These are phyloP conservation scores for Oscheius myriophilus DNA, from an alignment of 2,888 invertebrate species.

Conservation along the genomic window DNA sequence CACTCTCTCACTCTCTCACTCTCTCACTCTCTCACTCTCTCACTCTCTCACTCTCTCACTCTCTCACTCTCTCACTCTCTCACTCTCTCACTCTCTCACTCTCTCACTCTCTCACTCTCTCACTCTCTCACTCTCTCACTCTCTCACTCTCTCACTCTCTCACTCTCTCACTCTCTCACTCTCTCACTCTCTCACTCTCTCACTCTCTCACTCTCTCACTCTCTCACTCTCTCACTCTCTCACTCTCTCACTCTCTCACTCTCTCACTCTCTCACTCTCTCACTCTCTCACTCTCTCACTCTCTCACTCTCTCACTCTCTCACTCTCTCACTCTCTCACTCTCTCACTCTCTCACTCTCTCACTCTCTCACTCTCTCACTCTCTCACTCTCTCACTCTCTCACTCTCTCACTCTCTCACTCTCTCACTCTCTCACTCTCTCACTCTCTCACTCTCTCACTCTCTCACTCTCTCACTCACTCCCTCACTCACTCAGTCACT, in stretches of 20 bases:
- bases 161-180: slow-evolving; percentile 34
- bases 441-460: slow-evolving; percentile 34
- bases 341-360: slow-evolving; percentile 33
- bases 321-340: slow-evolving; percentile 25
- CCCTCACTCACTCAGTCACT: slow-evolving; percentile 6
- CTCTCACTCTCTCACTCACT: slow-evolving; percentile 22
- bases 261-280: slow-evolving; percentile 20
- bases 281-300: slow-evolving; percentile 36
- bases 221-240: slow-evolving; percentile 38
- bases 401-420: slow-evolving; percentile 29
- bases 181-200: slow-evolving; percentile 23
- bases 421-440: slow-evolving; percentile 10
- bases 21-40: slow-evolving; percentile 6
- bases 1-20: slow-evolving; percentile 36
- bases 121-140: slow-evolving; percentile 29
- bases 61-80: slow-evolving; percentile 33
- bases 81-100: slow-evolving; percentile 6
- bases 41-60: slow-evolving; percentile 25
- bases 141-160: slow-evolving; percentile 10
- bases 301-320: slow-evolving; percentile 6
- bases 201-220: slow-evolving; percentile 7
- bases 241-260: slow-evolving; percentile 7
- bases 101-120: slow-evolving; percentile 32
- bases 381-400: slow-evolving; percentile 32
- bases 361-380: slow-evolving; percentile 6